A percentile compares a stretch with the other conserved stretches of the same genome.
Conservation (phyloP, 2,888 invertebrate species). For the Vannuccia rotundouncinata region DNA sequence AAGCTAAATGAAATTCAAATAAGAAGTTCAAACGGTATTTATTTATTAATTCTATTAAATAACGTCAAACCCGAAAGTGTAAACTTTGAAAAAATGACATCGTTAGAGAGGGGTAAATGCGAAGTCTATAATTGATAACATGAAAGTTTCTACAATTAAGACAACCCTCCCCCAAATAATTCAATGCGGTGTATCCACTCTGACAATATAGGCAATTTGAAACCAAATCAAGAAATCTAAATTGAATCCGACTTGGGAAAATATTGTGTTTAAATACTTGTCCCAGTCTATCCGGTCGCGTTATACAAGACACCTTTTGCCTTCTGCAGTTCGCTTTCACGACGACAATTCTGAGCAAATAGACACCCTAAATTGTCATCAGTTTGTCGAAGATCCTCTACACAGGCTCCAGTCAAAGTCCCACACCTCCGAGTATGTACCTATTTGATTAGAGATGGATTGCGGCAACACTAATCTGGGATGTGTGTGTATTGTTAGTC, state of each 20-base stretch:
- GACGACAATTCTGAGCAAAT: slow-evolving; percentile 8
- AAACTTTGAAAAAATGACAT: too few species aligned
- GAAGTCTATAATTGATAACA: too few species aligned
- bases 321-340: too few species aligned
- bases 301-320: background rate
- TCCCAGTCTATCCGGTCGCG: slow-evolving; percentile 2
- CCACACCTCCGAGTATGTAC: background rate
- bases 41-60: too few species aligned
- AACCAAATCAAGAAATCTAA: background rate
- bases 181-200: background rate
- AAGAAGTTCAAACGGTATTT: too few species aligned
- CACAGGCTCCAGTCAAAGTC: background rate
- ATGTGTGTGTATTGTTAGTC: background rate
- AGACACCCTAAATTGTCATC: background rate
- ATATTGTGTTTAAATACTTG: slow-evolving; percentile 24
- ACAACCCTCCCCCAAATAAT: background rate
- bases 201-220: background rate
- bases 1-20: too few species aligned
- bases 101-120: too few species aligned
- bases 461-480: background rate
- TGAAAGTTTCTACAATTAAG: too few species aligned
- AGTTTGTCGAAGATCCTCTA: background rate
- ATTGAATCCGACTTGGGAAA: slow-evolving; percentile 23
- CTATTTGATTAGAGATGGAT: background rate
- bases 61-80: too few species aligned